A percentile compares a stretch with the other conserved stretches of the same genome.
Evolutionary conservation across 2,888 invertebrate genomes (phyloP).

Genomic region (Nemotelus pantherinus): DNA sequence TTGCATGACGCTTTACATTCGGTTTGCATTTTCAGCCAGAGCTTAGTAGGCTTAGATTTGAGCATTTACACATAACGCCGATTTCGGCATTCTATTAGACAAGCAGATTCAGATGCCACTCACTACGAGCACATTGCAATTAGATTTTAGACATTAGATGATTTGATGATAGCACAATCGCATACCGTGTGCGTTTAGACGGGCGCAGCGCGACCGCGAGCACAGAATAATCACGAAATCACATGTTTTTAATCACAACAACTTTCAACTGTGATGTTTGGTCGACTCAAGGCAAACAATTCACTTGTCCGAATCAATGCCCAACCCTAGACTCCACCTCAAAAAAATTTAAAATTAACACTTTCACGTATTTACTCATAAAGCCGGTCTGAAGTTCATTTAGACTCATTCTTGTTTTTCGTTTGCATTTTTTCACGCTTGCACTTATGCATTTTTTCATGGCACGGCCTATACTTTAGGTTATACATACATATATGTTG

Average conservation of each 20-base stretch:
- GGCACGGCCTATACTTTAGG: background rate
- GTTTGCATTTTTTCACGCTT: constrained; percentile 24
- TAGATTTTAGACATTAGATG: constrained; percentile 25
- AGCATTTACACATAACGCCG: background rate
- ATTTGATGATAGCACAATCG: constrained; percentile 7
- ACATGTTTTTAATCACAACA: constrained; percentile 27
- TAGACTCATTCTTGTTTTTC: constrained; percentile 26
- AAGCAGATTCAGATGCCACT: background rate
- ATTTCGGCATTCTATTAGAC: background rate
- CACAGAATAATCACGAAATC: constrained; percentile 22
- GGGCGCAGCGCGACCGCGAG: constrained; percentile 14
- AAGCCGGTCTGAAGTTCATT: constrained; percentile 37
- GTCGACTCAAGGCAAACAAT: constrained; percentile 14
- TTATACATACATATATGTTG: constrained; percentile 7
- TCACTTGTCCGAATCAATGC: background rate
- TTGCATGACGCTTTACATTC: constrained; percentile 29
- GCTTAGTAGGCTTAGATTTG: constrained; percentile 5
- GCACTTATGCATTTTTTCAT: constrained; percentile 41
- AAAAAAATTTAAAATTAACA: constrained; percentile 40
- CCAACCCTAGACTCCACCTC: constrained; percentile 9
- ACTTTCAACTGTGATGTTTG: constrained; percentile 29
- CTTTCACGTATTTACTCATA: constrained; percentile 44
- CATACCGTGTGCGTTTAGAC: constrained; percentile 17
- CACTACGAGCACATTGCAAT: background rate
- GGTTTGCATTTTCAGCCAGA: background rate